Percentiles rank a stretch among this genome's conserved stretches.
phyloP scores from a whole-genome alignment of 1,140 invertebrate genomes.

The Penaeus vannamei region DNA sequence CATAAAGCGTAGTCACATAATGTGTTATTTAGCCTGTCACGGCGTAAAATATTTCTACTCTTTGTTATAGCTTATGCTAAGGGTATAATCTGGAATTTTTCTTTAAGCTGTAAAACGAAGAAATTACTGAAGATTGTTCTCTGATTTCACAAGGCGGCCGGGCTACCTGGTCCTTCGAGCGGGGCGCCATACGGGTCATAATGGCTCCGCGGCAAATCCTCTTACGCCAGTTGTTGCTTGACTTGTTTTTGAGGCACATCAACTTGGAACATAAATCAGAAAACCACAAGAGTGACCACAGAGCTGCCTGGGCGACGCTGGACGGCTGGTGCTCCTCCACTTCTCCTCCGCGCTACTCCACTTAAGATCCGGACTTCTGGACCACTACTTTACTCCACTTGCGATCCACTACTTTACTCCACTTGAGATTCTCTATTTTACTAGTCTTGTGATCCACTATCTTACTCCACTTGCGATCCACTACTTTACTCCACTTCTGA shows the following conservation, averaged over 20 bases:
- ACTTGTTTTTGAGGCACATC: slow-evolving; percentile 57
- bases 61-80: slow-evolving; percentile 48
- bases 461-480: neutral
- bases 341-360: neutral
- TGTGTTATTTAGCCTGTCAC: slow-evolving; percentile 27
- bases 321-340: neutral
- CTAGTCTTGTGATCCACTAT: neutral
- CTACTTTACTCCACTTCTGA: neutral
- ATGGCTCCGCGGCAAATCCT: neutral
- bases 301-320: slow-evolving; percentile 28
- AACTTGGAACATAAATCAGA: slow-evolving; percentile 59
- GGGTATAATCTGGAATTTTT: slow-evolving; percentile 45
- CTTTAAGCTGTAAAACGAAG: slow-evolving; percentile 58
- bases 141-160: slow-evolving; percentile 38
- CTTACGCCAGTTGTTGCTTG: slow-evolving; percentile 11
- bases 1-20: slow-evolving; percentile 32
- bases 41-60: slow-evolving; percentile 28
- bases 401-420: neutral
- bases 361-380: neutral
- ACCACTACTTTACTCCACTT: neutral
- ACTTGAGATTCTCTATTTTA: neutral
- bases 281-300: slow-evolving; percentile 60
- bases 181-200: neutral
- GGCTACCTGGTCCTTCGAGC: neutral
- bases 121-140: slow-evolving; percentile 59